Percentiles rank a stretch among this genome's conserved stretches.
These are phyloP conservation scores for Temnothorax unifasciatus DNA, from an alignment of 2,888 invertebrate species.

Conservation along the genomic window DNA sequence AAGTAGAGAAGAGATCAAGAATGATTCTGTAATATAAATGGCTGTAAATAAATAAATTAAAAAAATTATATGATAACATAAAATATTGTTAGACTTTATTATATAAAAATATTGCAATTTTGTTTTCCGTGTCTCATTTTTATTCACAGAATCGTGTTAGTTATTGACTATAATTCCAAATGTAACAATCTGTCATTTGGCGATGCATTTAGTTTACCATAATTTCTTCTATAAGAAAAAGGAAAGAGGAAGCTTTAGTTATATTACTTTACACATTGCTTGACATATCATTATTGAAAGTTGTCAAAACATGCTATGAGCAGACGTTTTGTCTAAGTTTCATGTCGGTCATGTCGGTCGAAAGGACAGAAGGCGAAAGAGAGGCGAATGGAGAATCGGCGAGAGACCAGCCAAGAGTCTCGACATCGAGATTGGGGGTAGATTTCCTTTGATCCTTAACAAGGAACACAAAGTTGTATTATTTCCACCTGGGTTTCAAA, in stretches of 20 bases:
- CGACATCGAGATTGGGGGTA: slow-evolving; percentile 77
- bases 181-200: neutral
- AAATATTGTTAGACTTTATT: neutral
- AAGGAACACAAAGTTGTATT: slow-evolving; percentile 85
- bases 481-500: slow-evolving; percentile 84
- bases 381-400: slow-evolving; percentile 28
- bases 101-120: neutral
- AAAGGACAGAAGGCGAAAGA: slow-evolving; percentile 52
- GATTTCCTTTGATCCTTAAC: slow-evolving; percentile 82
- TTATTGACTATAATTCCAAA: neutral
- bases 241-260: neutral
- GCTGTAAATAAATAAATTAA: neutral
- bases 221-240: neutral
- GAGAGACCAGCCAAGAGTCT: slow-evolving; percentile 62
- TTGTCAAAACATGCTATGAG: slow-evolving; percentile 45
- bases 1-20: neutral
- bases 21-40: neutral
- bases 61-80: neutral
- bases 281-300: slow-evolving; percentile 25
- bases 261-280: neutral
- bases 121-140: neutral
- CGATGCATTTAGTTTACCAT: neutral
- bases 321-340: slow-evolving; percentile 51
- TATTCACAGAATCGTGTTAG: neutral
- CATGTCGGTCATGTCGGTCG: slow-evolving; percentile 20